Conservation (phyloP, 2,888 invertebrate genomes). For the Amblyjoppa proteus region DNA sequence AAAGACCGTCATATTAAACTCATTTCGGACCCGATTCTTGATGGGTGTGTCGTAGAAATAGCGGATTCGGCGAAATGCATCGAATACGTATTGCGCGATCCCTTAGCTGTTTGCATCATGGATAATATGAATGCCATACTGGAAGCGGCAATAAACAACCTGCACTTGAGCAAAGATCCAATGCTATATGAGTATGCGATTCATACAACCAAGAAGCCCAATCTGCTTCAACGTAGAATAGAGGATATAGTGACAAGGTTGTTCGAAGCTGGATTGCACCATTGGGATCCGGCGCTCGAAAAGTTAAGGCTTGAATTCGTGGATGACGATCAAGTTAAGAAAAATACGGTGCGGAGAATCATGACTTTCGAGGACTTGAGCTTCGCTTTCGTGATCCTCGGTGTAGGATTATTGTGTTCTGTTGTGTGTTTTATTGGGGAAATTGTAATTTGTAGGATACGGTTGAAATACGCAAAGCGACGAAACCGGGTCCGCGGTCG, state of each 20-base stretch:
- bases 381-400: background rate
- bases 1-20: background rate
- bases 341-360: background rate
- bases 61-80: background rate
- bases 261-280: background rate
- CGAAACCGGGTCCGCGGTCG: no score
- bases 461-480: background rate
- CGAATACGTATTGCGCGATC: background rate
- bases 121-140: background rate
- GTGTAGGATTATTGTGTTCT: background rate
- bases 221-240: background rate
- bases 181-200: background rate
- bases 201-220: background rate
- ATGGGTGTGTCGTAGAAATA: background rate
- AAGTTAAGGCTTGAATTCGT: background rate
- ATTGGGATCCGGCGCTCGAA: background rate
- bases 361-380: background rate
- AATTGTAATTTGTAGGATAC: background rate
- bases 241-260: background rate
- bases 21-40: background rate
- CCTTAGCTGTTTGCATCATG: background rate
- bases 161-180: background rate
- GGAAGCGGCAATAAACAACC: background rate
- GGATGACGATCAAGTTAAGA: background rate
- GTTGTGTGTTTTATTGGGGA: background rate